Base-by-base conservation (phyloP, 2,113 vertebrate species). In the Dascyllus trimaculatus region DNA sequence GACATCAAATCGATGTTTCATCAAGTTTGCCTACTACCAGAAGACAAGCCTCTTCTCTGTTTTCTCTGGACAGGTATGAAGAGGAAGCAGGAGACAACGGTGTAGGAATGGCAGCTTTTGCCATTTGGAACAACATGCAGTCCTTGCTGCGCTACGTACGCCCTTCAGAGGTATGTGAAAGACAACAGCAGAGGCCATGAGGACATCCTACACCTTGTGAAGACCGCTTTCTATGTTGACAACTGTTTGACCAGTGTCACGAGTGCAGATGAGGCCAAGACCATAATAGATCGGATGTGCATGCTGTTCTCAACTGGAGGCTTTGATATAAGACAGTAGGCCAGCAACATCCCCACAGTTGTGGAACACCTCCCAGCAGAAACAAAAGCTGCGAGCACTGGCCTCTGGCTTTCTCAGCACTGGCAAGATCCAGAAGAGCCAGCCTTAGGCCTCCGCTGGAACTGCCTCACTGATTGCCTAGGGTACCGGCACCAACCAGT, bases 121-220 rank as follows among this genome's bases (percentile, higher is more conserved):
- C 71, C 59, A 1, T 54, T 74, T 24, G 60, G 60, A 2, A 74
- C 13, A 6, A 54, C 6, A 1, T 64, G 72, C 15, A 65, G 52
- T 35, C 48, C 74, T 10, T 43, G 64, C 26, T 61, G 35, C n/a
- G 46, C 74, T 18, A 76, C 15, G 11, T 76, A 52, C 11, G 49
- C 65, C 5, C 18, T 69, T 7, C 49, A 74, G 40, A 45, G 14
- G 22, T 51, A 35, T 9, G 60, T 64, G 14, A 26, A 5, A 3
- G 35, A 63, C 25, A 53, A 64, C 8, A n/a, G 22, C 5, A 35
- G 15, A 1, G 46, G 26, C 8, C n/a, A 60, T 40, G 62, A 56
- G 29, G 61, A 64, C n/a, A 22, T 56, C 5, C 52, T 63, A 13
- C 24, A 56, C 9, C 10, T 19, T 11, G 48, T 62, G 1, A 19